A percentile compares a stretch with the other conserved stretches of the same genome.
These are phyloP conservation scores for Nyctalus aviator DNA, from an alignment of 2,797 vertebrate species.

Conservation along the genomic window DNA sequence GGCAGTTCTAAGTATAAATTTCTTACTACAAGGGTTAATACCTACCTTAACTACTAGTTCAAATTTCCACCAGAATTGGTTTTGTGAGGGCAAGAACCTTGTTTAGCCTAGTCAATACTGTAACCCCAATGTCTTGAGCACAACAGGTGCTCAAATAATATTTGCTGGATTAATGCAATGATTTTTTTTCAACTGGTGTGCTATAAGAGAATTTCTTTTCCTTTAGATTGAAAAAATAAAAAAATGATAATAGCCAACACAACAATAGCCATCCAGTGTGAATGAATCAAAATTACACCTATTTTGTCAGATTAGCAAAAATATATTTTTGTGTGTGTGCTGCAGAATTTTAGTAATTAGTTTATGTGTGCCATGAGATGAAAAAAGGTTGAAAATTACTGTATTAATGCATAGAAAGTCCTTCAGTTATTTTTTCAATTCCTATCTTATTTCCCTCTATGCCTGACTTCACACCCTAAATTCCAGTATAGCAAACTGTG, in stretches of 20 bases:
- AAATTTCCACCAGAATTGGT: not conserved
- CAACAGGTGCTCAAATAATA: conserved; percentile 24
- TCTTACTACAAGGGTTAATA: conserved; percentile 34
- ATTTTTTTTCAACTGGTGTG: not conserved
- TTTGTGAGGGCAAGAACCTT: conserved; percentile 18
- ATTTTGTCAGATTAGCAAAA: too few species aligned
- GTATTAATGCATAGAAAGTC: not conserved
- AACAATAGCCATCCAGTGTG: not conserved
- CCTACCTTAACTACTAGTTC: not conserved
- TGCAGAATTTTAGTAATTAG: too few species aligned
- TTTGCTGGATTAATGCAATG: not conserved
- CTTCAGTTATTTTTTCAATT: conserved; percentile 35
- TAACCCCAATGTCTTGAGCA: not conserved
- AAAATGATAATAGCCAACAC: not conserved
- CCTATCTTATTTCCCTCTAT: conserved; percentile 19
- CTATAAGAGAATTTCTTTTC: not conserved
- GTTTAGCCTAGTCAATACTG: conserved; percentile 23
- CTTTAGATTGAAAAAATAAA: not conserved
- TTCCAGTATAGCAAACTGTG: not conserved
- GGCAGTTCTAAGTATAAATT: conserved; percentile 25
- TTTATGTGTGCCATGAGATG: too few species aligned
- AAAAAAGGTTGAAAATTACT: not conserved
- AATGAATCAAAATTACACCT: not conserved
- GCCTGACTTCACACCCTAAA: conserved; percentile 8
- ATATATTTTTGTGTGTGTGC: too few species aligned